These are phyloP conservation scores for Aurelia aurita complex sp. Pacific DNA, from an alignment of 30 jellyfish, hydroid and myxozoan species.

Conservation along the genomic window DNA sequence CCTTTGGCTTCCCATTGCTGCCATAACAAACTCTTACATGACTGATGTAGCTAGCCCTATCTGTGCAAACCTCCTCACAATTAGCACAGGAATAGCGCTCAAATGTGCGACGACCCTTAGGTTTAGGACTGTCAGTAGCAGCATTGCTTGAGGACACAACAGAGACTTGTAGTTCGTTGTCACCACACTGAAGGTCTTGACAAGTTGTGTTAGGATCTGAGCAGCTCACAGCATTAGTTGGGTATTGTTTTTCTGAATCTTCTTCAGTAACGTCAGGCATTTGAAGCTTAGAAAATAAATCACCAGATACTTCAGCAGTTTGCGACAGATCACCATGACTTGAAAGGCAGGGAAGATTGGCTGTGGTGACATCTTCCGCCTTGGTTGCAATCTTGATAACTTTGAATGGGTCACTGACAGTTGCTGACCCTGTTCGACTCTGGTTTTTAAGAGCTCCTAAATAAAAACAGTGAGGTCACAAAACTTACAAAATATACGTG, in stretches of 20 bases:
- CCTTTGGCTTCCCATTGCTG: background rate
- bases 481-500: no score
- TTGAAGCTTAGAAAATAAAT: no score
- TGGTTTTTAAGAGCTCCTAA: no score
- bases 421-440: no score
- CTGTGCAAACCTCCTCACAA: background rate
- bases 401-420: no score
- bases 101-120: background rate
- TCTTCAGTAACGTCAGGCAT: no score
- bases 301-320: background rate
- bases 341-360: conserved; percentile 13
- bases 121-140: background rate
- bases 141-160: conserved; percentile 36
- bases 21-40: background rate
- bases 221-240: no score
- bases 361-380: conserved; percentile 8
- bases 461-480: no score
- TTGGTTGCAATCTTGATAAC: conserved; percentile 23
- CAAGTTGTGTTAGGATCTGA: no score
- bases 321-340: background rate
- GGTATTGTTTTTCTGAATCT: no score
- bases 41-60: background rate
- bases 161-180: conserved; percentile 21
- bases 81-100: background rate
- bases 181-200: no score